phyloP scores from a whole-genome alignment of 2,797 vertebrate species.

The Cygnus olor region DNA sequence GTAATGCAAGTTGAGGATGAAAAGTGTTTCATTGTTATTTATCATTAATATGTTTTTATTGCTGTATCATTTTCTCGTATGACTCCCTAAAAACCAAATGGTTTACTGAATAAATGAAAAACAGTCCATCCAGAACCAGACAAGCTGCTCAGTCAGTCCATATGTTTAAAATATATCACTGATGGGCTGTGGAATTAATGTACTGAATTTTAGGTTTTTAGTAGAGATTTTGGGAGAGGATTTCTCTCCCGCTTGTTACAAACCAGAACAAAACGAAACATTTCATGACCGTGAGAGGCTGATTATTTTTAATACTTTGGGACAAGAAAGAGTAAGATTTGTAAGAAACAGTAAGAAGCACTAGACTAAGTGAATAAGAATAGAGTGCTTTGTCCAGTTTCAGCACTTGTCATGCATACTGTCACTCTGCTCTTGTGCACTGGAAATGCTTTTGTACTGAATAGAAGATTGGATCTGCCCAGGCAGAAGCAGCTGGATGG shows the following conservation, averaged over 20 bases:
- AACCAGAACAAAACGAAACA: neutral
- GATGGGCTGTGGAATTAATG: neutral
- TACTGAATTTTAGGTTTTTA: slow-evolving; percentile 8
- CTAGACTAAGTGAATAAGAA: neutral
- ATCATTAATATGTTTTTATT: slow-evolving; percentile 47
- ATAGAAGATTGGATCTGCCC: neutral
- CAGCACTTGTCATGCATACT: neutral
- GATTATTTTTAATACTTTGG: neutral
- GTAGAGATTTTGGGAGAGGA: neutral
- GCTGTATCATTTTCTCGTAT: slow-evolving; percentile 40
- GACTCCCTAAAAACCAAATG: slow-evolving; percentile 19
- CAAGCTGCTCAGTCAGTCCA: slow-evolving; percentile 32
- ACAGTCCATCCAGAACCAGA: neutral
- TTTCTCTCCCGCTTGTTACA: neutral
- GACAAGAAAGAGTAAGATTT: neutral
- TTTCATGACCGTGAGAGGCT: neutral
- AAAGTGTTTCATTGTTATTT: slow-evolving; percentile 22
- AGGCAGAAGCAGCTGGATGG: neutral
- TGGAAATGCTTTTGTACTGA: neutral
- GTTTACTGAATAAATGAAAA: slow-evolving; percentile 45
- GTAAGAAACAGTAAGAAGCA: neutral
- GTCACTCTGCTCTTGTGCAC: neutral
- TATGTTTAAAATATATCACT: slow-evolving; percentile 33
- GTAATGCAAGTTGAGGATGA: neutral
- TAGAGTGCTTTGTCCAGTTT: neutral